Evolutionary conservation across 2,113 vertebrate genomes (phyloP).

Genomic region (Sphyrna mokarran): DNA sequence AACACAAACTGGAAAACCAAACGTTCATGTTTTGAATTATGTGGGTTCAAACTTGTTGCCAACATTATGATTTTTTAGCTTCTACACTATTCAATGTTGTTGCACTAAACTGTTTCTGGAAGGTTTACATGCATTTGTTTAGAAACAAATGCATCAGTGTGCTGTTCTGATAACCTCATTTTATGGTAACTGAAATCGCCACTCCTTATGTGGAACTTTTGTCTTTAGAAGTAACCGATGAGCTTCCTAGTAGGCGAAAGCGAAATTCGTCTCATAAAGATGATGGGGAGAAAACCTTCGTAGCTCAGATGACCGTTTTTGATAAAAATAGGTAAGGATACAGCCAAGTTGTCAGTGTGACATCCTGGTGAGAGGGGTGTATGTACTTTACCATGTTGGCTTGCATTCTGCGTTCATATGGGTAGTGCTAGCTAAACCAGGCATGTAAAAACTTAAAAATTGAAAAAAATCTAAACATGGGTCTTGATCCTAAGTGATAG

Average conservation of each 20-base stretch:
- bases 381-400: neutral
- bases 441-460: too few species aligned
- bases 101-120: neutral
- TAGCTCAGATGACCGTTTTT: conserved; percentile 97
- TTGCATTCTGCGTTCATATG: too few species aligned
- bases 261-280: conserved; percentile 78
- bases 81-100: neutral
- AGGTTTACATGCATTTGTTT: neutral
- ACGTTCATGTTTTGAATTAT: neutral
- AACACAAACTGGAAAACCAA: neutral
- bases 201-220: conserved; percentile 26
- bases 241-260: conserved; percentile 80
- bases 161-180: neutral
- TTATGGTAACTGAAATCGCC: neutral
- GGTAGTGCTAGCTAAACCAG: too few species aligned
- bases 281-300: conserved; percentile 81
- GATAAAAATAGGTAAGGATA: conserved; percentile 90
- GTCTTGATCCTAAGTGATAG: too few species aligned
- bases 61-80: neutral
- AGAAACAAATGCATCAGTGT: neutral
- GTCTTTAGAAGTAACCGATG: conserved; percentile 79
- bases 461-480: too few species aligned
- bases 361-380: neutral
- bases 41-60: neutral
- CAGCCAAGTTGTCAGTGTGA: neutral